Base-by-base conservation (phyloP, 2,888 invertebrate genomes). In the Gibbula magus region DNA sequence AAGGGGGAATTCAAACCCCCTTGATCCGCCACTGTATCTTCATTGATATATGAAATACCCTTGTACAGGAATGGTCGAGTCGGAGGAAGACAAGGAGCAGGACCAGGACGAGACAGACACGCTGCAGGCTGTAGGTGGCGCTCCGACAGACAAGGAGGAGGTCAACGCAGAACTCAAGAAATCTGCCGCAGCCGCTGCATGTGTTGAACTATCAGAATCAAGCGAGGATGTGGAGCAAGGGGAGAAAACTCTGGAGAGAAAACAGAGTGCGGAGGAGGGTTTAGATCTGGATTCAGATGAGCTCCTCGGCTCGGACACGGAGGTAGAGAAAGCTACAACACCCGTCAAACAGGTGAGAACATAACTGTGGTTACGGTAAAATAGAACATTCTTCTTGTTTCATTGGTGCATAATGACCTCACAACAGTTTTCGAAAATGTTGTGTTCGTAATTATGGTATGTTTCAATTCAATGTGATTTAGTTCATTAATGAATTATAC, bases 151-250 rank as follows among this genome's bases (percentile, higher is more conserved):
- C 22, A 83, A 83, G 53, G 81, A 84, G 70, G 61, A 61, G n/a
- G 29, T 61, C 25, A 61, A 61, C 25, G 22, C 61, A 4, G 61
- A 61, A 25, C 29, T 61, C 29, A 61, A 61, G 29, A 61, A 61
- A 18, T 61, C 61, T 2, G 61, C 61, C 2, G 29, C 61, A 61
- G 61, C 61, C 1, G 61, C 61, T 16, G 61, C 61, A 25, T 8
- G 45, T 45, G 45, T 45, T 13, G 45, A 45, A 7, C 29, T 25
- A 25, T 22, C 61, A 13, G 29, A 61, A 35, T 32, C 78, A 25
- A 75, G 79, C 35, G 70, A 67, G n/a, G 52, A 75, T 32, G 83
- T 81, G 25, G 83, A 83, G 32, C 81, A 82, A 75, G 61, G 70
- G 10, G 74, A 75, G 66, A 78, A 51, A 35, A 77, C 61, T 39